Percentiles rank a stretch among this genome's conserved stretches.
phyloP scores from a whole-genome alignment of 2,888 invertebrate genomes.

The Muschampia plurimacula region DNA sequence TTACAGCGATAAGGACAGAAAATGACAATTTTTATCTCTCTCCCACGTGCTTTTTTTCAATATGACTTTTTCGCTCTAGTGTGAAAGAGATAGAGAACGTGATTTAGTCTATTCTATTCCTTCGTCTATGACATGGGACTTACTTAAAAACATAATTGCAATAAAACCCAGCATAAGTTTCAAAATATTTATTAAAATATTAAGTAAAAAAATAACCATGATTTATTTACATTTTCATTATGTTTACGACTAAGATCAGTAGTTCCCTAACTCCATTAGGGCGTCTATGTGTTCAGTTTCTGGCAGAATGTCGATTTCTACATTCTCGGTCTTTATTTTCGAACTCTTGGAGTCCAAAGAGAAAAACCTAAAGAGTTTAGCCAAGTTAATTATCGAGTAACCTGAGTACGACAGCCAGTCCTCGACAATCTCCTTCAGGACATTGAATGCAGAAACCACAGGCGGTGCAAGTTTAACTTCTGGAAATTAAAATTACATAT shows the following conservation, averaged over 20 bases:
- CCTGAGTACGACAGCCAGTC: constrained; percentile 88
- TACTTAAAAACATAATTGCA: background rate
- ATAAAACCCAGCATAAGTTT: background rate
- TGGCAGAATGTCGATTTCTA: constrained; percentile 76
- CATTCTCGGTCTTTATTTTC: constrained; percentile 62
- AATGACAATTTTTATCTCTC: no score
- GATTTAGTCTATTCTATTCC: no score
- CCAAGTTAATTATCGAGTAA: constrained; percentile 88
- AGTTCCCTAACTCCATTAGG: constrained; percentile 74
- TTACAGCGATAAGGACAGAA: no score
- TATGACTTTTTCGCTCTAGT: no score
- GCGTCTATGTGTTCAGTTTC: constrained; percentile 81
- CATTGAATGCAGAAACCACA: constrained; percentile 85
- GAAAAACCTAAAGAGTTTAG: constrained; percentile 83
- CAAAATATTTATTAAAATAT: constrained; percentile 16
- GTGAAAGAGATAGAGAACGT: no score
- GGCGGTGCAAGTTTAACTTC: constrained; percentile 81
- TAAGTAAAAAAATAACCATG: constrained; percentile 33
- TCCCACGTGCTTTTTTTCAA: no score
- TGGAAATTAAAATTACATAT: constrained; percentile 62
- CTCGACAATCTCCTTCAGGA: constrained; percentile 88
- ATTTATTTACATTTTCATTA: constrained; percentile 39
- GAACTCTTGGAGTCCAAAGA: constrained; percentile 64
- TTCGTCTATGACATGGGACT: no score
- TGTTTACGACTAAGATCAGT: constrained; percentile 49